Percentiles rank a stretch among this genome's conserved stretches.
phyloP scores from a whole-genome alignment of 1,140 invertebrate species.

The Pomacea maculata region DNA sequence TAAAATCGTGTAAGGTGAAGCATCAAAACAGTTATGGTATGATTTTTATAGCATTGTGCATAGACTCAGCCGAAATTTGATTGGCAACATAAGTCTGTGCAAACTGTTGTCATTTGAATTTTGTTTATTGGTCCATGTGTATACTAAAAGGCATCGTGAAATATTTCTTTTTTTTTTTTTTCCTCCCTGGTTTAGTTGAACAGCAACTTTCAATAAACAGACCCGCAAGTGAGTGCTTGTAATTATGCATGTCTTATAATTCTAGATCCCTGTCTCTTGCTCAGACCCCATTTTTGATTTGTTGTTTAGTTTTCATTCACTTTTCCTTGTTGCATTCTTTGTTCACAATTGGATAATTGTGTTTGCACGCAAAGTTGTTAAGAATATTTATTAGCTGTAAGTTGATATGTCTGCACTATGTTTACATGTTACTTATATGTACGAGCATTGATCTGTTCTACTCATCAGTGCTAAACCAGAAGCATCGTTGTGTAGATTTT shows the following conservation, averaged over 20 bases:
- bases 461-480: too few species aligned
- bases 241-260: neutral
- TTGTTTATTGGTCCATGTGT: neutral
- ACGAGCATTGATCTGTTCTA: too few species aligned
- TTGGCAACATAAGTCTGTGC: neutral
- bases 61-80: neutral
- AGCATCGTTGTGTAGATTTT: too few species aligned
- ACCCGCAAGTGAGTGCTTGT: slow-evolving; percentile 20
- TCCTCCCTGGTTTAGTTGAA: slow-evolving; percentile 20
- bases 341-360: neutral
- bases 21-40: too few species aligned
- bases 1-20: too few species aligned
- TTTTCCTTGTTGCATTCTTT: neutral
- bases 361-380: too few species aligned
- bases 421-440: too few species aligned
- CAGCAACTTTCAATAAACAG: slow-evolving; percentile 27
- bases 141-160: neutral
- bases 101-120: neutral
- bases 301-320: neutral
- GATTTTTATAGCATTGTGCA: too few species aligned
- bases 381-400: too few species aligned
- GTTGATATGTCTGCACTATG: too few species aligned
- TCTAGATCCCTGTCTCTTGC: neutral
- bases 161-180: slow-evolving; percentile 3
- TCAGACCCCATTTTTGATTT: neutral